Conservation (phyloP, 1,140 invertebrate species). For the Temnothorax longispinosus region DNA sequence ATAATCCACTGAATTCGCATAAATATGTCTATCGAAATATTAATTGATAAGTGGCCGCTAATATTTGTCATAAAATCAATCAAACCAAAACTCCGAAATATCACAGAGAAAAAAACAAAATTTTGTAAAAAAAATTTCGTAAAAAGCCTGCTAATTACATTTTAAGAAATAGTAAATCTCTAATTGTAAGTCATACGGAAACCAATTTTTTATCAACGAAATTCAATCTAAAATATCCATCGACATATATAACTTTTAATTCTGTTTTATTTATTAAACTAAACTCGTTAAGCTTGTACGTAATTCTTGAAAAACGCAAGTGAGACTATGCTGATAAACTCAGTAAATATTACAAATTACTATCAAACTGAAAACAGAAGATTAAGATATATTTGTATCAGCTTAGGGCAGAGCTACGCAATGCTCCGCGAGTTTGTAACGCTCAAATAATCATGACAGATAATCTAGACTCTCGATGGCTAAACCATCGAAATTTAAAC, state of each 20-base stretch:
- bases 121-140: not conserved
- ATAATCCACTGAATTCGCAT: constrained; percentile 11
- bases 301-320: not conserved
- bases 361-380: not conserved
- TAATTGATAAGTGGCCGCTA: not conserved
- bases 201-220: not conserved
- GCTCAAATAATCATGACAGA: constrained; percentile 2
- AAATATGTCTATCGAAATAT: not conserved
- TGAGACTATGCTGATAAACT: not conserved
- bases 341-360: not conserved
- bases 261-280: not conserved
- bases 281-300: not conserved
- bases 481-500: constrained; percentile 16
- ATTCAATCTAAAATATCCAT: not conserved
- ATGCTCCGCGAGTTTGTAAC: not conserved
- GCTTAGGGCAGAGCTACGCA: not conserved
- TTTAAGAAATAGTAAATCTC: not conserved
- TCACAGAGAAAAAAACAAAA: not conserved
- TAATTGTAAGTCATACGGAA: not conserved
- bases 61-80: constrained; percentile 12
- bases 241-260: not conserved
- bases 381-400: not conserved
- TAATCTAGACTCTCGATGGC: constrained; percentile 2
- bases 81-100: not conserved
- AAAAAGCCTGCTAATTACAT: constrained; percentile 2